Evolutionary conservation across 2,888 invertebrate genomes (phyloP).

Genomic region (Seira sanloemensis): DNA sequence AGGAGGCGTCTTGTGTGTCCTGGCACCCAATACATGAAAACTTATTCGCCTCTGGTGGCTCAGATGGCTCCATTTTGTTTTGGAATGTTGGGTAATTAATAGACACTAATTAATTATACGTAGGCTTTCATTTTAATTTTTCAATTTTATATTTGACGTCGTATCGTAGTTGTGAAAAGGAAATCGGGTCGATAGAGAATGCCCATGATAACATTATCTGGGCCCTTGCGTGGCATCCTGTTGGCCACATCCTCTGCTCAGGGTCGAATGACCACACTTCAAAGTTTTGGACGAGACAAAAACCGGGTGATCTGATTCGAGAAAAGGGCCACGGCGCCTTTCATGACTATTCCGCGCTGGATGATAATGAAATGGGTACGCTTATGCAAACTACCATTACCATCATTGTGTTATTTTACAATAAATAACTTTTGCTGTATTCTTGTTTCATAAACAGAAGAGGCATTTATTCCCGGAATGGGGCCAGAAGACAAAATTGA

Average conservation of each 20-base stretch:
- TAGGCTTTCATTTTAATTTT: neutral
- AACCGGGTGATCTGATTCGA: conserved; percentile 98
- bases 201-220: conserved; percentile 99
- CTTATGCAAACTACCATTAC: neutral
- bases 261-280: conserved; percentile 99
- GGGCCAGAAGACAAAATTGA: conserved; percentile 97
- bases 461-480: conserved; percentile 95
- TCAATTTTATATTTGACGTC: neutral
- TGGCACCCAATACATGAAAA: conserved; percentile 99
- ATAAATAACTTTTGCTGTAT: neutral
- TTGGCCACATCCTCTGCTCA: conserved; percentile 98
- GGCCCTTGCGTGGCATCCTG: conserved; percentile 99
- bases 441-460: conserved; percentile 77
- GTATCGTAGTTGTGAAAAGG: conserved; percentile 90
- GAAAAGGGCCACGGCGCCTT: conserved; percentile 81
- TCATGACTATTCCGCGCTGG: conserved; percentile 78
- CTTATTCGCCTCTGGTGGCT: conserved; percentile 97
- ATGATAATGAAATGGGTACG: conserved; percentile 83
- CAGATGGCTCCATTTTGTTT: conserved; percentile 98
- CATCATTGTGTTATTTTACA: neutral
- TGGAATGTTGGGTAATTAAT: conserved; percentile 94
- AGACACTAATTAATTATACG: too few relatives aligned
- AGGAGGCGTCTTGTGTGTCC: conserved; percentile 96
- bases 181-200: conserved; percentile 97
- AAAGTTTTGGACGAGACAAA: conserved; percentile 99